phyloP scores from a whole-genome alignment of 2,797 vertebrate genomes.

The Sebastes baramenuke region DNA sequence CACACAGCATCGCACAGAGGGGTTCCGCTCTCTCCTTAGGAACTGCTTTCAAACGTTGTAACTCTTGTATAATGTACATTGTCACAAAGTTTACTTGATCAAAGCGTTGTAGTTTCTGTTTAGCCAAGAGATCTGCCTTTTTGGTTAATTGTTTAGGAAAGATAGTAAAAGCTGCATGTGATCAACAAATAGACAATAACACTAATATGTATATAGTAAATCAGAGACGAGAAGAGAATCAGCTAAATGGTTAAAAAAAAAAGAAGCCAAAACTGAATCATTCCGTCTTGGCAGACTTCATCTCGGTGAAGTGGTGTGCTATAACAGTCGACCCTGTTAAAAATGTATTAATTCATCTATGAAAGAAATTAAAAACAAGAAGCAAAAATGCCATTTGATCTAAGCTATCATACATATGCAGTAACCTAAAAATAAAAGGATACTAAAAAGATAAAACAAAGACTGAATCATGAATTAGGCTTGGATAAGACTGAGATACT shows the following conservation, averaged over 20 bases:
- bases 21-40: conserved; percentile 12
- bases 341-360: conserved; percentile 59
- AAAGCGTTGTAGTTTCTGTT: conserved; percentile 58
- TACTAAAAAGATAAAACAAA: conserved; percentile 76
- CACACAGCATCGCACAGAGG: conserved; percentile 28
- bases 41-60: conserved; percentile 26
- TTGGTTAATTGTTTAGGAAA: conserved; percentile 72
- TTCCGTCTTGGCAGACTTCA: conserved; percentile 38
- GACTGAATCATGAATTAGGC: conserved; percentile 83
- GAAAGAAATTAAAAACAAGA: conserved; percentile 58
- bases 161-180: conserved; percentile 68
- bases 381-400: conserved; percentile 68
- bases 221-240: conserved; percentile 46
- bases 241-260: conserved; percentile 23
- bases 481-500: conserved; percentile 90
- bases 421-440: conserved; percentile 69
- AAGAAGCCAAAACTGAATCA: conserved; percentile 40
- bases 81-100: conserved; percentile 55
- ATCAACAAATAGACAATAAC: conserved; percentile 67
- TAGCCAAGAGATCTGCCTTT: conserved; percentile 49
- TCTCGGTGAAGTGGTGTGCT: conserved; percentile 49
- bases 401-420: conserved; percentile 74
- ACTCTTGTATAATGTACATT: conserved; percentile 15
- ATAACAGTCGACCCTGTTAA: conserved; percentile 61
- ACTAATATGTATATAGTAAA: conserved; percentile 64